phyloP scores from a whole-genome alignment of 2,888 invertebrate genomes.

The Tiliacea aurago region DNA sequence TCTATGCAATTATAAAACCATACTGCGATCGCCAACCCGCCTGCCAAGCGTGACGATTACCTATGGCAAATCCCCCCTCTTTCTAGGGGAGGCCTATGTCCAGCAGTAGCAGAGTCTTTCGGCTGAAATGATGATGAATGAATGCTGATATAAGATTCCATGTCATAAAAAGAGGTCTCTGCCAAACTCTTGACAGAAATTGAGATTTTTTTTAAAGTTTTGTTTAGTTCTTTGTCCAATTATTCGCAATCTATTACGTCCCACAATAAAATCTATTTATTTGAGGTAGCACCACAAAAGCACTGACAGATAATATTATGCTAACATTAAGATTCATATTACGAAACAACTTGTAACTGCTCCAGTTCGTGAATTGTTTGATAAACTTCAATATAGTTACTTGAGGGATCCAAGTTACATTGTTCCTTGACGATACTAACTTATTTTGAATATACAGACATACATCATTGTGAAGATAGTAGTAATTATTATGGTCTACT shows the following conservation, averaged over 20 bases:
- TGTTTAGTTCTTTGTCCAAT: neutral
- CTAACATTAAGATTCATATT: constrained; percentile 29
- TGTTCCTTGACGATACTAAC: constrained; percentile 27
- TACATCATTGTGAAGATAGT: constrained; percentile 20
- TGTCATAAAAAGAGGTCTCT: neutral
- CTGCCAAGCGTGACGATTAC: too few relatives aligned
- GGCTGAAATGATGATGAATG: too few relatives aligned
- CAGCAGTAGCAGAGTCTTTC: too few relatives aligned
- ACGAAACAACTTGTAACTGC: constrained; percentile 11
- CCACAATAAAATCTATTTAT: neutral
- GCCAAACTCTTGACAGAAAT: neutral
- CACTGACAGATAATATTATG: neutral
- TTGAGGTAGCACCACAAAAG: neutral
- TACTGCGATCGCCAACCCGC: too few relatives aligned
- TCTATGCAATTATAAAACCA: too few relatives aligned
- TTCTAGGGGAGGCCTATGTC: too few relatives aligned
- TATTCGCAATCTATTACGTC: neutral
- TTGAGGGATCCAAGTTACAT: constrained; percentile 9
- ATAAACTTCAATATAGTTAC: constrained; percentile 35
- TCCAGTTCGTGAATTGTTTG: constrained; percentile 26
- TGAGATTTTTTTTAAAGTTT: neutral
- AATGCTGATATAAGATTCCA: too few relatives aligned
- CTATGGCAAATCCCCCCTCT: too few relatives aligned
- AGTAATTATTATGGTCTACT: too few relatives aligned
- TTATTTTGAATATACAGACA: constrained; percentile 21